Evolutionary conservation across 2,797 vertebrate species (phyloP).

Genomic region (Toxotes lorentzi): DNA sequence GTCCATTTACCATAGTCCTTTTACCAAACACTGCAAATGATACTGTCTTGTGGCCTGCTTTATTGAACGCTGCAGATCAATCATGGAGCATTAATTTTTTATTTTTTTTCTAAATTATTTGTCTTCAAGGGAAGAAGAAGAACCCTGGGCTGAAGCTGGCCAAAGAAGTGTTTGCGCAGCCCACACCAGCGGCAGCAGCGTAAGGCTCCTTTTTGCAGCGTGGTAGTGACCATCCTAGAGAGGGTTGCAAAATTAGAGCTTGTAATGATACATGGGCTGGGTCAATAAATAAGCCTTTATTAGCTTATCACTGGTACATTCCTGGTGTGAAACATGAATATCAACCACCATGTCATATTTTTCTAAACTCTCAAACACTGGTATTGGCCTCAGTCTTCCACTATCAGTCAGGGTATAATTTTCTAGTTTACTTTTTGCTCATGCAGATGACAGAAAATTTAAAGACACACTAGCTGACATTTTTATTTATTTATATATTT

Average conservation of each 20-base stretch:
- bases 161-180: conserved; percentile 92
- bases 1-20: conserved; percentile 3
- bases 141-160: conserved; percentile 93
- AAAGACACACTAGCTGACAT: not conserved
- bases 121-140: conserved; percentile 89
- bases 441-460: not conserved
- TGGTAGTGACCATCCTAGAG: not conserved
- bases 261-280: not conserved
- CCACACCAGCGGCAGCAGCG: conserved; percentile 89
- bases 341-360: not conserved
- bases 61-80: not conserved
- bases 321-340: not conserved
- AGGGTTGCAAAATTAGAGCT: not conserved
- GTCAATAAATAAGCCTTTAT: not conserved
- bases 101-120: conserved; percentile 22
- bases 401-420: not conserved
- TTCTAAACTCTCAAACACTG: not conserved
- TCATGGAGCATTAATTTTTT: conserved; percentile 12
- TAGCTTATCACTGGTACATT: not conserved
- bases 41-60: conserved; percentile 10
- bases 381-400: not conserved
- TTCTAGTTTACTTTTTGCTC: not conserved
- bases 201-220: conserved; percentile 79
- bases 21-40: conserved; percentile 2
- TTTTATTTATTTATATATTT: not conserved